Evolutionary conservation across 2,888 invertebrate genomes (phyloP).

Genomic region (Oxyteleia sp.): DNA sequence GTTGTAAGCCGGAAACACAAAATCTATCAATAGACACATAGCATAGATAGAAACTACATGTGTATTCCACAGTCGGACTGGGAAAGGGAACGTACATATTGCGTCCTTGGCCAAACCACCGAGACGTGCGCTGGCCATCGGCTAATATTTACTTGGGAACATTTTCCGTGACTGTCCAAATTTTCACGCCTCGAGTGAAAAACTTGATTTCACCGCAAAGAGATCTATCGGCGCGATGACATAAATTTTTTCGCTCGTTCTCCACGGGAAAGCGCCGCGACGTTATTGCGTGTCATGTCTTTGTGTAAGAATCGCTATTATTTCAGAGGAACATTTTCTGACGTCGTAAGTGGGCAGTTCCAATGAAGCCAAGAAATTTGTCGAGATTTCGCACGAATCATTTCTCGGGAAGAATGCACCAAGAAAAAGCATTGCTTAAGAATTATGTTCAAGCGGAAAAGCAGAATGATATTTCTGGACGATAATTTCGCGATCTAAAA

Average conservation of each 20-base stretch:
- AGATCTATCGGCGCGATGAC: too few species aligned
- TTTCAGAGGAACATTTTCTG: constrained; percentile 4
- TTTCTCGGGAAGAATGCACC: constrained; percentile 45
- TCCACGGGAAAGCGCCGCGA: too few species aligned
- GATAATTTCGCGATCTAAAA: too few species aligned
- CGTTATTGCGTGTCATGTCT: too few species aligned
- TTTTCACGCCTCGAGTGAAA: too few species aligned
- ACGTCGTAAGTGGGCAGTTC: constrained; percentile 6
- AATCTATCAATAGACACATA: constrained; percentile 72
- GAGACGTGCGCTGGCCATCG: constrained; percentile 45
- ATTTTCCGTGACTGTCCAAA: constrained; percentile 18
- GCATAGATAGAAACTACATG: constrained; percentile 64
- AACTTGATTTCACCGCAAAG: too few species aligned
- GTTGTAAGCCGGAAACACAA: constrained; percentile 64
- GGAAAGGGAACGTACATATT: constrained; percentile 67
- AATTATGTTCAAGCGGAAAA: constrained; percentile 13
- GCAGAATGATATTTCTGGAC: too few species aligned
- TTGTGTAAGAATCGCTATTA: not conserved
- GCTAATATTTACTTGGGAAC: constrained; percentile 60
- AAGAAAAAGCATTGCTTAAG: constrained; percentile 35
- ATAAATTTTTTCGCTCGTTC: too few species aligned
- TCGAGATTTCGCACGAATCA: constrained; percentile 37
- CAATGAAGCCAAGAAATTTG: constrained; percentile 37
- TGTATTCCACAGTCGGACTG: constrained; percentile 53
- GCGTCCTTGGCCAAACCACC: constrained; percentile 68